Evolutionary conservation across 2,888 invertebrate genomes (phyloP).

Genomic region (Lepidocyrtoides sp.): DNA sequence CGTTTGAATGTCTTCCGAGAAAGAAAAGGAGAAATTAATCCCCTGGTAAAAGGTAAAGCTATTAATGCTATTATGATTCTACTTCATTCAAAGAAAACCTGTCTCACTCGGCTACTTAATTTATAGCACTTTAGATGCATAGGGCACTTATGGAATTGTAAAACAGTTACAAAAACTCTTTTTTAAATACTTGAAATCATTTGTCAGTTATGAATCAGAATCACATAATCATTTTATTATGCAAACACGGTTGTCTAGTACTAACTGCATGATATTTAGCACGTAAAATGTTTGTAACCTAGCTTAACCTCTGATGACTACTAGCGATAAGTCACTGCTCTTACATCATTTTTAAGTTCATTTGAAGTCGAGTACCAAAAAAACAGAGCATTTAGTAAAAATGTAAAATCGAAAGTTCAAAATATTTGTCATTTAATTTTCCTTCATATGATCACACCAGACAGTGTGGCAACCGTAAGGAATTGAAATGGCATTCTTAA

Average conservation of each 20-base stretch:
- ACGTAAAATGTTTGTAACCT: background rate
- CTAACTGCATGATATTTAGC: too few relatives aligned
- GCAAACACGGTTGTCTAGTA: background rate
- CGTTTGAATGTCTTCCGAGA: background rate
- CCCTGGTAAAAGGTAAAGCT: too few relatives aligned
- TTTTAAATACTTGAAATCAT: background rate
- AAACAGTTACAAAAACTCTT: background rate
- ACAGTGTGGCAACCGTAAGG: conserved; percentile 36
- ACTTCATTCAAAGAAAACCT: conserved; percentile 34
- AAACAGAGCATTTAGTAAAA: background rate
- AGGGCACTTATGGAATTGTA: conserved; percentile 9
- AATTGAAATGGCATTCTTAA: background rate
- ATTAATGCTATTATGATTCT: background rate
- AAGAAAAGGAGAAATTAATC: conserved; percentile 12
- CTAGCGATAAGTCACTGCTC: too few relatives aligned
- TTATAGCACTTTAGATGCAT: background rate
- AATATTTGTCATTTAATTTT: conserved; percentile 17
- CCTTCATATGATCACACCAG: background rate
- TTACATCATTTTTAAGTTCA: too few relatives aligned
- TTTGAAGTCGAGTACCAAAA: too few relatives aligned
- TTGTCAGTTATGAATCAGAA: background rate
- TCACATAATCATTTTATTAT: too few relatives aligned
- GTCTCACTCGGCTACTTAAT: conserved; percentile 14
- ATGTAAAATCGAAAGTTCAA: background rate
- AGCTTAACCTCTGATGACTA: background rate